Percentiles rank a stretch among this genome's conserved stretches.
These are phyloP conservation scores for Podocnemis expansa DNA, from an alignment of 2,113 vertebrate species.

Conservation along the genomic window DNA sequence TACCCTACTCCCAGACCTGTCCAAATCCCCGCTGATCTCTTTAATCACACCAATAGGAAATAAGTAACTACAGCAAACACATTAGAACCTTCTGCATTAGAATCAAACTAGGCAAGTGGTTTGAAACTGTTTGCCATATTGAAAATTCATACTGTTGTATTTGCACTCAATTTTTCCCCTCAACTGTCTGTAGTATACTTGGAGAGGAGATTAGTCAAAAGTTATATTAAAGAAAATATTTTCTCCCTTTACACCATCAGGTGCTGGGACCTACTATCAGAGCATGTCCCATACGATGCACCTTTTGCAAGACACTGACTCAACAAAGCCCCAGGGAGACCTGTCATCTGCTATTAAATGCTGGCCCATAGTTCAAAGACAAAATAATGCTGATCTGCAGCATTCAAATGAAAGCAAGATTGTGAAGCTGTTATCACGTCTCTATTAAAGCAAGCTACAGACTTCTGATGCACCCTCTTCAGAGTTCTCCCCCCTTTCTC, in stretches of 20 bases:
- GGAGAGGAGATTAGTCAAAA: neutral
- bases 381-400: neutral
- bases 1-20: neutral
- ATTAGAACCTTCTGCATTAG: neutral
- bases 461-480: neutral
- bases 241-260: neutral
- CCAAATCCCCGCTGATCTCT: neutral
- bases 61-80: neutral
- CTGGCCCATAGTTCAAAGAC: neutral
- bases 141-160: neutral
- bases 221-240: neutral
- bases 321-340: conserved; percentile 9
- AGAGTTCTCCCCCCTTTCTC: neutral
- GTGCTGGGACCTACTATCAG: neutral
- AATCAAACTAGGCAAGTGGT: conserved; percentile 11
- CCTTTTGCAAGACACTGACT: neutral
- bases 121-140: neutral
- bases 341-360: neutral
- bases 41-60: neutral
- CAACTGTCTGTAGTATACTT: neutral
- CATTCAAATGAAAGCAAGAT: neutral
- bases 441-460: neutral
- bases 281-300: neutral
- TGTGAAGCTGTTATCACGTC: neutral
- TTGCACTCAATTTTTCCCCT: neutral